phyloP scores from a whole-genome alignment of 2,888 invertebrate genomes.

The Gasteruption jaculator region DNA sequence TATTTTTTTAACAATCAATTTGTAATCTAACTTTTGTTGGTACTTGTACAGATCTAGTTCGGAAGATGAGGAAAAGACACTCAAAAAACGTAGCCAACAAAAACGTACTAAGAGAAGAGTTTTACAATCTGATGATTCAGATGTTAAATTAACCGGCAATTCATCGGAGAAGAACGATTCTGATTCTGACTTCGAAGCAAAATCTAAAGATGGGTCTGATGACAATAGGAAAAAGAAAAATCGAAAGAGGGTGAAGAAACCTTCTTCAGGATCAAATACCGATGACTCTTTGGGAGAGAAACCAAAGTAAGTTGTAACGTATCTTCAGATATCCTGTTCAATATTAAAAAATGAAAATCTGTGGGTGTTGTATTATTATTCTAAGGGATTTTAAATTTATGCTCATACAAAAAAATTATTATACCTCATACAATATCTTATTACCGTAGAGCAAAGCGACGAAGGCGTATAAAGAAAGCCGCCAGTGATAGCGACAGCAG shows the following conservation, averaged over 20 bases:
- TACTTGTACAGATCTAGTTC: slow-evolving; percentile 18
- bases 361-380: too few relatives aligned
- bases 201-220: slow-evolving; percentile 10
- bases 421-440: slow-evolving; percentile 3
- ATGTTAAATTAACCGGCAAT: slow-evolving; percentile 19
- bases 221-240: slow-evolving; percentile 17
- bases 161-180: slow-evolving; percentile 18
- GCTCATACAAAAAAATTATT: neutral
- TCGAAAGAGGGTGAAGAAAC: slow-evolving; percentile 28
- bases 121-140: slow-evolving; percentile 39
- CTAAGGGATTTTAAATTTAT: slow-evolving; percentile 4
- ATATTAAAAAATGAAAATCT: slow-evolving; percentile 4
- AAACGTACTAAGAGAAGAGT: slow-evolving; percentile 28
- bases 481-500: slow-evolving; percentile 29
- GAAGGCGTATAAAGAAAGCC: slow-evolving; percentile 41
- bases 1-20: slow-evolving; percentile 1
- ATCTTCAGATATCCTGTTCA: neutral
- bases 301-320: slow-evolving; percentile 24
- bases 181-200: slow-evolving; percentile 22
- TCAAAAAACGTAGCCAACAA: slow-evolving; percentile 21
- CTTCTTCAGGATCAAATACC: slow-evolving; percentile 36
- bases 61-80: slow-evolving; percentile 14
- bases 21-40: neutral
- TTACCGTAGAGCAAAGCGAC: slow-evolving; percentile 30
- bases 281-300: slow-evolving; percentile 33